Evolutionary conservation across 2,113 vertebrate genomes (phyloP), one percentile per base, ranked within the genome.

Genomic region (Ariopsis seemanni): DNA sequence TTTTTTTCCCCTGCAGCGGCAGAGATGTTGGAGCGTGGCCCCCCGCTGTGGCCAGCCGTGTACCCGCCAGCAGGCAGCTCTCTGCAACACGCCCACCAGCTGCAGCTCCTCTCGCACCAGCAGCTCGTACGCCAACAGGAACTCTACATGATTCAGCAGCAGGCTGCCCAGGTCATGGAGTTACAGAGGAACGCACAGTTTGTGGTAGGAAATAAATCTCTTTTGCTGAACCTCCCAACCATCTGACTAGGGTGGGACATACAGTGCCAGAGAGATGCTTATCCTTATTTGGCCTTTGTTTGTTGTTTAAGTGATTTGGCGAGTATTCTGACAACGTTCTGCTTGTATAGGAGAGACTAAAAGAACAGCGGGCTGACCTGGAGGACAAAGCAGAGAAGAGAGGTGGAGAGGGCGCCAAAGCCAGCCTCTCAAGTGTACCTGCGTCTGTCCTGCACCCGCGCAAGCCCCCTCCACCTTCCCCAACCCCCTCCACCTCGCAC

Each of bases 101-200:
- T 99, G 60, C 98, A 99, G 95, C 96, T 99, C 12, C 96, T 99
- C 85, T 99, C 97, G 5, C 98, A 99, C 91, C 98, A 99, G 92
- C 98, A 99, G 92, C 96, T 99, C 91, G 94, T 99, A 42, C 93
- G 98, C 30, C 98, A 99, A 92, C 98, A 99, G 0, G 98, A 99
- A 92, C 91, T 99, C 2, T 96, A 97, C 90, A 97, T 99, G 95
- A 96, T 99, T 91, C 98, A 99, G 93, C 98, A 99, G 93, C 98
- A 99, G 91, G 97, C 98, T 0, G 97, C 96, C 1, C 98, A 99
- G 9, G 97, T 99, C 91, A 94, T 99, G 95, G 97, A 99, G 91
- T 92, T 99, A 83, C 98, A 99, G 95, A 94, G 97, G 92, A 99
- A 96, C 0, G 97, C 97, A 57, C 97, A 97, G 92, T 93, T 97